These are phyloP conservation scores for Augochlora pura DNA, from an alignment of 1,140 invertebrate genomes.

Conservation along the genomic window DNA sequence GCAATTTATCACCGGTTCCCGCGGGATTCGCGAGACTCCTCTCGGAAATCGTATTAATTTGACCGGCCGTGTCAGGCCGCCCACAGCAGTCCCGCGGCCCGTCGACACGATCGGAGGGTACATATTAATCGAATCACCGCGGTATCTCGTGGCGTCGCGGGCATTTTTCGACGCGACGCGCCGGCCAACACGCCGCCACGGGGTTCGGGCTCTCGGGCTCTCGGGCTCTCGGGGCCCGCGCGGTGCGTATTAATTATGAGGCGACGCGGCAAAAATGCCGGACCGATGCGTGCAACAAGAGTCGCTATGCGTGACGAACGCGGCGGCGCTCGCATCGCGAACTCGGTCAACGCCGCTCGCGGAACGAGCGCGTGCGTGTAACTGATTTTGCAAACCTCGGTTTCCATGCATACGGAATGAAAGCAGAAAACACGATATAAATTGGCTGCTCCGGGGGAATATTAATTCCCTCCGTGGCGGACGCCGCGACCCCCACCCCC, in stretches of 20 bases:
- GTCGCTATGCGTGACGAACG: slow-evolving; percentile 22
- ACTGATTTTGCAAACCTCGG: slow-evolving; percentile 22
- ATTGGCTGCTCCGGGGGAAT: slow-evolving; percentile 32
- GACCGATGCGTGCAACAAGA: slow-evolving; percentile 9
- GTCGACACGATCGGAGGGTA: slow-evolving; percentile 26
- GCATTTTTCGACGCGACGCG: slow-evolving; percentile 3
- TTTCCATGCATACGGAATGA: slow-evolving; percentile 51
- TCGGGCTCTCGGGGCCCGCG: not conserved
- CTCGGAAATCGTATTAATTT: slow-evolving; percentile 52
- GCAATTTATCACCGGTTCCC: slow-evolving; percentile 49
- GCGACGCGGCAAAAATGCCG: slow-evolving; percentile 3
- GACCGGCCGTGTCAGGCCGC: slow-evolving; percentile 49
- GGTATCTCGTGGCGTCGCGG: not conserved
- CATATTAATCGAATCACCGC: slow-evolving; percentile 39
- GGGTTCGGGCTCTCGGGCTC: not conserved
- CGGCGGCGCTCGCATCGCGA: slow-evolving; percentile 15
- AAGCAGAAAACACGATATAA: slow-evolving; percentile 38
- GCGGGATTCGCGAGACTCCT: slow-evolving; percentile 26
- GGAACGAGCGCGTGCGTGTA: slow-evolving; percentile 21
- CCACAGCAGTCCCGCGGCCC: slow-evolving; percentile 41
- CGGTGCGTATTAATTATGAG: slow-evolving; percentile 50
- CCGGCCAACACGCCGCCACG: not conserved
- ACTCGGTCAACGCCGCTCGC: slow-evolving; percentile 43
- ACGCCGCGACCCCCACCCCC: not conserved
- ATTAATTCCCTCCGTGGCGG: slow-evolving; percentile 24